phyloP scores from a whole-genome alignment of 1,140 invertebrate species.

The Xylocopa sonorina region DNA sequence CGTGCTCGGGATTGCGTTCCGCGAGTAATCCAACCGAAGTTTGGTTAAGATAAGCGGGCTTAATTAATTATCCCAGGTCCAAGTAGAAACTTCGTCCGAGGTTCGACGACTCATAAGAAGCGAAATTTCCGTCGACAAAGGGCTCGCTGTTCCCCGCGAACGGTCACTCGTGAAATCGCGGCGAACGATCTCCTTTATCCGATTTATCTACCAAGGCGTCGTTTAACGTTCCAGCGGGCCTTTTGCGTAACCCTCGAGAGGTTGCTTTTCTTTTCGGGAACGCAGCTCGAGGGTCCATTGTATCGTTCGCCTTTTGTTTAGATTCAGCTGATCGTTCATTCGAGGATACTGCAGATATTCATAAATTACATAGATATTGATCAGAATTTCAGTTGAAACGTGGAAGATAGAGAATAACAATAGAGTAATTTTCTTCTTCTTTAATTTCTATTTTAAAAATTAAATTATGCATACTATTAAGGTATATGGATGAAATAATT shows the following conservation, averaged over 20 bases:
- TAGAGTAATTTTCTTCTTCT: too few species aligned
- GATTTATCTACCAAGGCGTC: not conserved
- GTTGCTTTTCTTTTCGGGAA: not conserved
- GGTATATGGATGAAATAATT: too few species aligned
- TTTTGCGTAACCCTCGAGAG: not conserved
- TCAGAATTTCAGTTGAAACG: too few species aligned
- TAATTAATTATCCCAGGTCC: not conserved
- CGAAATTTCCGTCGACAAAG: not conserved
- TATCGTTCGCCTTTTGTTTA: not conserved
- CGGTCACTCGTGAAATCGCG: not conserved
- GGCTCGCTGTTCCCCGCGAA: not conserved
- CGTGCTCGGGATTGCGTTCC: not conserved
- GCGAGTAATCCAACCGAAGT: not conserved
- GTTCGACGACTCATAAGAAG: not conserved
- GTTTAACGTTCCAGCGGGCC: not conserved
- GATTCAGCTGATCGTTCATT: too few species aligned
- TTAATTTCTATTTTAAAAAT: too few species aligned
- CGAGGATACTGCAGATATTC: too few species aligned
- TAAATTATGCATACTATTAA: too few species aligned
- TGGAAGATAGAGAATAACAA: too few species aligned
- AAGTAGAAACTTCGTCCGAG: not conserved
- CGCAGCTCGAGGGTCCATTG: too few species aligned
- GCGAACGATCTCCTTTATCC: constrained; percentile 7
- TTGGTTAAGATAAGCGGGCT: not conserved
- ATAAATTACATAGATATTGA: too few species aligned